Evolutionary conservation across 1,140 invertebrate species (phyloP), one percentile per base, ranked within the genome.

Genomic region (Ptiloglossa arizonensis): DNA sequence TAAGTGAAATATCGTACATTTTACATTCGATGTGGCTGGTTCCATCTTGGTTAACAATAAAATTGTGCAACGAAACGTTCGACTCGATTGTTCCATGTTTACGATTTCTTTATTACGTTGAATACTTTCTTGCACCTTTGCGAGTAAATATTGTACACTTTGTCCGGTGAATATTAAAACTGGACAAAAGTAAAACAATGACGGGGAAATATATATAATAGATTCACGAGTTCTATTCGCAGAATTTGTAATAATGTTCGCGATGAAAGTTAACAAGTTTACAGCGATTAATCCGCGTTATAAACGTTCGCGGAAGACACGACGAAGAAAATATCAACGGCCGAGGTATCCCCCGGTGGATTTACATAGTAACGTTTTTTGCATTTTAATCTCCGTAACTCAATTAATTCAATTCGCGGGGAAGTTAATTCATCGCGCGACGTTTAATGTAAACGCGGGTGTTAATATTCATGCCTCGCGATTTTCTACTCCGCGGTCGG

Each of bases 381-480:
- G 70, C 71, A 66, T 73, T 73, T 73, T 73, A 73, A 73, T 73
- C 35, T 17, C 27, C 32, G 35, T 41, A 54, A 66, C 46, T 73
- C 71, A 17, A 64, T 73, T 64, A 73, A 73, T 73, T 73, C 48
- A 41, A 73, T 73, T 38, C 71, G 24, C 57, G 70, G n/a, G 57
- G 35, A 54, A 54, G 71, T 73, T 73, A 32, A 66, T 66, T 73
- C 71, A 50, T 73, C 17, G 60, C 35, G 48, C 17, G 24, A 32
- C 35, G 60, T 73, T 73, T 66, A 73, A 73, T 38, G 60, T 44
- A 29, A 63, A 19, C 48, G 32, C 15, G 19, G 46, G 35, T 54
- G 71, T 73, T 73, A 73, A 73, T 73, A 73, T 73, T 73, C 71
- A 73, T 66, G 60, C 24, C 24, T 13, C 35, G 60, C 60, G 48